A percentile compares a stretch with the other conserved stretches of the same genome.
Evolutionary conservation across 2,113 vertebrate species (phyloP).

Genomic region (Ranitomeya imitator): DNA sequence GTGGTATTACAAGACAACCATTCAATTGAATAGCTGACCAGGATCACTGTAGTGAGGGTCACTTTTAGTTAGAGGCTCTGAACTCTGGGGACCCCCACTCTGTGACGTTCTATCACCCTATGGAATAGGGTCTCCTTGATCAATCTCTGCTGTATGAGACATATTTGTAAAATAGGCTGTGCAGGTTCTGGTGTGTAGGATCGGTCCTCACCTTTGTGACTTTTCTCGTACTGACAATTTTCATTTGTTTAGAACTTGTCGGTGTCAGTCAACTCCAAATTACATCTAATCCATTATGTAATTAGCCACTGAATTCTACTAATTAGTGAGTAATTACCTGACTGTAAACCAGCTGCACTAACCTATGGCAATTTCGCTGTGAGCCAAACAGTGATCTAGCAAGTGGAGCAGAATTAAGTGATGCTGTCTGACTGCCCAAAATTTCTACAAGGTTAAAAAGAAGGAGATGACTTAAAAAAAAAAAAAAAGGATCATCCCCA

Average conservation of each 20-base stretch:
- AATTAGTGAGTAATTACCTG: slow-evolving; percentile 47
- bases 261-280: slow-evolving; percentile 5
- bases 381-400: background rate
- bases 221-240: background rate
- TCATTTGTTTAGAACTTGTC: background rate
- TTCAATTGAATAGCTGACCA: background rate
- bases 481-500: background rate
- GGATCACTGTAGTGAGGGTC: background rate
- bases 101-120: too few relatives aligned
- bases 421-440: too few relatives aligned
- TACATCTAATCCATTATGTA: slow-evolving; percentile 27
- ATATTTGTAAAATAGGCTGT: background rate
- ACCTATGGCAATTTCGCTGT: slow-evolving; percentile 16
- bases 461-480: background rate
- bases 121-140: too few relatives aligned
- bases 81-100: background rate
- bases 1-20: background rate
- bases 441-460: background rate
- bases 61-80: background rate
- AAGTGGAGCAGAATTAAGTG: background rate
- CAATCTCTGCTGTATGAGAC: background rate
- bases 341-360: slow-evolving; percentile 21
- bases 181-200: background rate
- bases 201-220: background rate
- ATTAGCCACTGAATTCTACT: slow-evolving; percentile 27